Evolutionary conservation across 2,888 invertebrate species (phyloP).

Genomic region (Palloptera scutellata): DNA sequence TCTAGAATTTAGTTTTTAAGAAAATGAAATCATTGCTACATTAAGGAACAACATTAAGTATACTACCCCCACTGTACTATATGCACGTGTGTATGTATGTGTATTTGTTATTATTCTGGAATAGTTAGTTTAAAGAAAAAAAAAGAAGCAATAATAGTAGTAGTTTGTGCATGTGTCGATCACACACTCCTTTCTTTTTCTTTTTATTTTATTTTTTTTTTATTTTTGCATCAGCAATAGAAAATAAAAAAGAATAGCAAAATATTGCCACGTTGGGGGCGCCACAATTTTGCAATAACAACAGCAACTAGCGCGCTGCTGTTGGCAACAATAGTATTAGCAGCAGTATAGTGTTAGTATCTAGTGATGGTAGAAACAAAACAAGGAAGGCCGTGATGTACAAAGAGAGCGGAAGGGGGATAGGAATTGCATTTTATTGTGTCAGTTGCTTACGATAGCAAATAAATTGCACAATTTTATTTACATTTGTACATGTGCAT

Average conservation of each 20-base stretch:
- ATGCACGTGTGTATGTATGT: slow-evolving; percentile 5
- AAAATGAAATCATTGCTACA: too few species aligned
- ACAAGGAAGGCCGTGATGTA: background rate
- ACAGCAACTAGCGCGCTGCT: background rate
- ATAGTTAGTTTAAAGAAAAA: slow-evolving; percentile 14
- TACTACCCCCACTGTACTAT: background rate
- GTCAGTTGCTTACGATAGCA: slow-evolving; percentile 44
- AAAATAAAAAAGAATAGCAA: background rate
- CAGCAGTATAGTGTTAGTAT: background rate
- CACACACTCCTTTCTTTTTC: background rate
- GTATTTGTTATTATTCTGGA: background rate
- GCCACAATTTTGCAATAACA: slow-evolving; percentile 9
- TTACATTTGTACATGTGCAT: slow-evolving; percentile 26
- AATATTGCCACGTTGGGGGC: slow-evolving; percentile 9
- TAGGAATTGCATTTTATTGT: slow-evolving; percentile 43
- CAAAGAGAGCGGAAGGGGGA: background rate
- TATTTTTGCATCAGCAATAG: too few species aligned
- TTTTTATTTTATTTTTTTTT: too few species aligned
- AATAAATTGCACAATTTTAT: slow-evolving; percentile 47
- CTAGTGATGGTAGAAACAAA: slow-evolving; percentile 26
- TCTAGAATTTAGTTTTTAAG: too few species aligned
- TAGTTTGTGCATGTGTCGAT: slow-evolving; percentile 8
- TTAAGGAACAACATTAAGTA: too few species aligned
- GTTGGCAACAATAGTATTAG: background rate
- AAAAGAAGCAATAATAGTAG: slow-evolving; percentile 18